Evolutionary conservation across 2,113 vertebrate species (phyloP).

Genomic region (Indicator indicator): DNA sequence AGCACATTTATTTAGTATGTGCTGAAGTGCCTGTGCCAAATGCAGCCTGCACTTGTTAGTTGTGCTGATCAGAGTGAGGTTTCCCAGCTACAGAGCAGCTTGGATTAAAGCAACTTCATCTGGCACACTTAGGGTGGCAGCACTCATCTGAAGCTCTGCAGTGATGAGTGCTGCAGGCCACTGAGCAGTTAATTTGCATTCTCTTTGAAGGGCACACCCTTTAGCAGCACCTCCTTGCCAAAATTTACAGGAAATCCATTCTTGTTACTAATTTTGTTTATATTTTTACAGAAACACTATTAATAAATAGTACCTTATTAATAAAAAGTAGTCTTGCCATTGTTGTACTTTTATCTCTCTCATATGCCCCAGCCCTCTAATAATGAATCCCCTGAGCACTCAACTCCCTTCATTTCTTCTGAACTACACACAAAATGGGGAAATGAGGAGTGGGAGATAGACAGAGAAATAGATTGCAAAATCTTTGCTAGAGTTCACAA

Average conservation of each 20-base stretch:
- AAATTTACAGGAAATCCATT: conserved; percentile 23
- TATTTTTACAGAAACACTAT: neutral
- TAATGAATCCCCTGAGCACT: neutral
- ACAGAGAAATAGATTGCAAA: conserved; percentile 51
- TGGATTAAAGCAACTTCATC: neutral
- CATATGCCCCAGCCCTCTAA: neutral
- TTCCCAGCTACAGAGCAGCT: neutral
- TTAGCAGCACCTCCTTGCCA: neutral
- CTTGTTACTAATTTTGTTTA: neutral
- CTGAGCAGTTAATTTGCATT: neutral
- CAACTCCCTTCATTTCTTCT: neutral
- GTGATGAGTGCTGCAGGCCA: neutral
- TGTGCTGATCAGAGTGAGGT: neutral
- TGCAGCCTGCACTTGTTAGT: fast-evolving
- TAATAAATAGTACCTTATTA: neutral
- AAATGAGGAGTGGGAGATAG: conserved; percentile 10
- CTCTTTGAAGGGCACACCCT: neutral
- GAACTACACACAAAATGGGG: conserved; percentile 16
- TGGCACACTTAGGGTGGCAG: neutral
- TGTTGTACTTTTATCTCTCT: neutral
- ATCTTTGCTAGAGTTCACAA: conserved; percentile 23
- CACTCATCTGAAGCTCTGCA: neutral
- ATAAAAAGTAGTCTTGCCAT: neutral
- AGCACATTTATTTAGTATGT: neutral
- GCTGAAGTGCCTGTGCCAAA: neutral